These are phyloP conservation scores for Camptogramma bilineatum DNA, from an alignment of 2,888 invertebrate species.

Conservation along the genomic window DNA sequence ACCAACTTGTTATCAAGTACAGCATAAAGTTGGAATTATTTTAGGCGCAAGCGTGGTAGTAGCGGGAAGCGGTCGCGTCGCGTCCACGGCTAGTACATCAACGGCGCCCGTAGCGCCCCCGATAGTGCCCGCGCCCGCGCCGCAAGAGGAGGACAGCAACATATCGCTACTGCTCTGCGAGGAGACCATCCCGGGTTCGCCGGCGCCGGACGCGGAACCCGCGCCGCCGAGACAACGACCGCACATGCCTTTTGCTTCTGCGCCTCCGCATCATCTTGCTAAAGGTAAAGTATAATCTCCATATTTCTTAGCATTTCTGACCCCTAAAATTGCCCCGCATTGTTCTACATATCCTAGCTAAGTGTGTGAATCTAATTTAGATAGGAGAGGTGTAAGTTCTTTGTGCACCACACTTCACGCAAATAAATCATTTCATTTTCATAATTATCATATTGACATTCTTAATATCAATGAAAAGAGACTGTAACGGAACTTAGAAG, in stretches of 20 bases:
- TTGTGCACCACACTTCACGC: too few species aligned
- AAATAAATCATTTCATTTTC: too few species aligned
- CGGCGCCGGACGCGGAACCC: constrained; percentile 88
- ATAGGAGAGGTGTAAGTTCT: too few species aligned
- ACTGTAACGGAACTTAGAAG: too few species aligned
- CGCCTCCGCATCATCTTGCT: constrained; percentile 79
- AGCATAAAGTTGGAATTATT: background rate
- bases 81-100: constrained; percentile 28
- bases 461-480: too few species aligned
- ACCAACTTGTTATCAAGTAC: background rate
- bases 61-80: constrained; percentile 59
- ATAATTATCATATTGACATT: too few species aligned
- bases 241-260: constrained; percentile 90
- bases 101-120: constrained; percentile 25
- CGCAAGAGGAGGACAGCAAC: constrained; percentile 86
- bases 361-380: too few species aligned
- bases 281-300: constrained; percentile 48
- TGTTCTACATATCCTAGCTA: too few species aligned
- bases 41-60: constrained; percentile 70
- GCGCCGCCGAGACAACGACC: constrained; percentile 81
- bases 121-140: constrained; percentile 37
- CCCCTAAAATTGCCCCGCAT: too few species aligned
- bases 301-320: too few species aligned
- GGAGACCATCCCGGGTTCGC: constrained; percentile 96
- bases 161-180: constrained; percentile 93